A percentile compares a stretch with the other conserved stretches of the same genome.
phyloP scores from a whole-genome alignment of 2,113 vertebrate species.

The Jacana jacana region DNA sequence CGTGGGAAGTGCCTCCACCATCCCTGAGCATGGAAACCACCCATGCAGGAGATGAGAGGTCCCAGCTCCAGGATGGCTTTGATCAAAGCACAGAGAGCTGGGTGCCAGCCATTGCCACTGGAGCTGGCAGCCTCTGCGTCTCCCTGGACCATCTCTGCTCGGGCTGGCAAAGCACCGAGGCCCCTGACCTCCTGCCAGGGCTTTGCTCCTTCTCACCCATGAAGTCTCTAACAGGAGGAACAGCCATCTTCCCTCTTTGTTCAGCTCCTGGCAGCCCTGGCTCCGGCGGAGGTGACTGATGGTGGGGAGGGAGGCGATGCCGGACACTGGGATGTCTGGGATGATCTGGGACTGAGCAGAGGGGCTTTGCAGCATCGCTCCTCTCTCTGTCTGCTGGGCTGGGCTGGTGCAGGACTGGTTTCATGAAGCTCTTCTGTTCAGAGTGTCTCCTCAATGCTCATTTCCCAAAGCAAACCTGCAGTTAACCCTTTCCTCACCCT shows the following conservation, averaged over 20 bases:
- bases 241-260: neutral
- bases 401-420: neutral
- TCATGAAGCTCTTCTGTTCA: neutral
- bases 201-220: neutral
- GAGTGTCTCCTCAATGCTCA: rapidly evolving
- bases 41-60: neutral
- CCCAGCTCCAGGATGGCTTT: neutral
- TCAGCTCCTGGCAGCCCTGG: neutral
- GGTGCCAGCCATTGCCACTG: rapidly evolving
- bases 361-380: rapidly evolving
- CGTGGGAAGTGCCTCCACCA: neutral
- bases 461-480: neutral
- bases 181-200: neutral
- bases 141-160: rapidly evolving
- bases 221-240: neutral
- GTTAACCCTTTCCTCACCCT: neutral
- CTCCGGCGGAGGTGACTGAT: neutral
- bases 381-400: rapidly evolving
- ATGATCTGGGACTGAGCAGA: rapidly evolving
- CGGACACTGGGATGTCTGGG: rapidly evolving
- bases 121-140: neutral
- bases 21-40: neutral
- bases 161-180: rapidly evolving
- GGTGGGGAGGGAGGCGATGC: neutral
- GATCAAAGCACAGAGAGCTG: neutral